Evolutionary conservation across 2,888 invertebrate species (phyloP), one percentile per base, ranked within the genome.

Genomic region (Diaprepes abbreviatus): DNA sequence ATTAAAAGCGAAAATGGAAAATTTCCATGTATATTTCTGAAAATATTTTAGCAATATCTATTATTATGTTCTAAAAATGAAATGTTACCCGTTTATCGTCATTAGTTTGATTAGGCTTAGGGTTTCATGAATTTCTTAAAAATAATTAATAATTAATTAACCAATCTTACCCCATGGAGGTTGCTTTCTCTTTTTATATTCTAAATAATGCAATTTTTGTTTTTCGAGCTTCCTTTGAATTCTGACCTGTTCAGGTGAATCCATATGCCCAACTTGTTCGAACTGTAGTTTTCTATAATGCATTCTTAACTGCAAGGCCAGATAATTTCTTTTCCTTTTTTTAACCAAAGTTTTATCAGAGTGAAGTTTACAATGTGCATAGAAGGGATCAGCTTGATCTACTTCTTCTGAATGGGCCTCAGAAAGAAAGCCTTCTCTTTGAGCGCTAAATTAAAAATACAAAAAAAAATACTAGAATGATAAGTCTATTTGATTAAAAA

Each of bases 301-400:
- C 10, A 93, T 92, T 73, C 95, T 88, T 74, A 95, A 87, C 80
- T 95, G 94, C 62, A 96, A 85, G 0, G 96, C 94, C 69, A 96
- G 87, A 89, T 94, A 96, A 82, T 96, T 96, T 3, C 93, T 87
- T 79, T 91, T 91, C 4, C 94, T 88, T 80, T 91, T 89, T 79
- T 93, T 92, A 36, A 95, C 92, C 69, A 93, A 88, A 3, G 92
- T 89, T 83, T 96, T 96, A 81, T 98, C 97, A 0, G 97, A 96
- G 84, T 98, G 98, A 50, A 97, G 87, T 83, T 93, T 94, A 82
- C 98, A 98, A 81, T 98, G 96, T 0, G 97, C 98, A 83, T 96
- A 98, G 83, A 97, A 98, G 0, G 98, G 98, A 86, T 98, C 98
- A 0, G 97, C 97, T 78, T 95, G 95, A 78, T 95, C 94, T 0